phyloP scores from a whole-genome alignment of 2,888 invertebrate genomes.

The Apodemia mormo region DNA sequence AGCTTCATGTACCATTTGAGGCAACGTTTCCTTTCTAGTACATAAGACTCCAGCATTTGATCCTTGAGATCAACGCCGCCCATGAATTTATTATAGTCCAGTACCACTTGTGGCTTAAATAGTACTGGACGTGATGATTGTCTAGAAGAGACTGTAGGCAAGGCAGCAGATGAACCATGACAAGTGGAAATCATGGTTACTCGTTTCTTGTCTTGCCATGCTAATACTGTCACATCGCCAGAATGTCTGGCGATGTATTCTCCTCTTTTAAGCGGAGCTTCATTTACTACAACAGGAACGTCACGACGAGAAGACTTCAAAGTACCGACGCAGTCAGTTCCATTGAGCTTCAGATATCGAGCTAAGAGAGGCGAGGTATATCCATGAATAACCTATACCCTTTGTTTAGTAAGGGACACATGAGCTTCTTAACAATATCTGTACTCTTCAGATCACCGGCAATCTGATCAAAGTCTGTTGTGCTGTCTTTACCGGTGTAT shows the following conservation, averaged over 20 bases:
- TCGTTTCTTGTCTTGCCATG: neutral
- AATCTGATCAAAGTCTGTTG: too few relatives aligned
- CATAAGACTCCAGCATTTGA: constrained; percentile 29
- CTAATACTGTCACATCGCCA: neutral
- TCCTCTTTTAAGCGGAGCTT: neutral
- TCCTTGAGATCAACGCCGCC: constrained; percentile 23
- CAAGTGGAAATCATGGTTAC: constrained; percentile 9
- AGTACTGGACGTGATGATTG: neutral
- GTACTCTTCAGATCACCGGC: neutral
- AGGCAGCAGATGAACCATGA: neutral
- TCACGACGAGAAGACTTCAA: constrained; percentile 22
- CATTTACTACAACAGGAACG: neutral
- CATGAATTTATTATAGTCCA: constrained; percentile 11
- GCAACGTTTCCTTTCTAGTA: constrained; percentile 33
- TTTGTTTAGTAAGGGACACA: constrained; percentile 28
- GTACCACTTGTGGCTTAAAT: neutral
- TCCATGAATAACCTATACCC: constrained; percentile 30
- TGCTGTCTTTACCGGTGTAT: constrained; percentile 13
- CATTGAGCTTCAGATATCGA: neutral
- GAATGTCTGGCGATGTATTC: neutral
- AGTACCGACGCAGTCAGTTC: constrained; percentile 26
- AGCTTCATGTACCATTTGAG: constrained; percentile 35
- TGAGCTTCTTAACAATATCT: constrained; percentile 10
- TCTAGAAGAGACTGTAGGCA: neutral
- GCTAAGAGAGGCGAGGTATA: neutral